These are phyloP conservation scores for Tolypeutes matacus DNA, from an alignment of 2,797 vertebrate genomes.

Conservation along the genomic window DNA sequence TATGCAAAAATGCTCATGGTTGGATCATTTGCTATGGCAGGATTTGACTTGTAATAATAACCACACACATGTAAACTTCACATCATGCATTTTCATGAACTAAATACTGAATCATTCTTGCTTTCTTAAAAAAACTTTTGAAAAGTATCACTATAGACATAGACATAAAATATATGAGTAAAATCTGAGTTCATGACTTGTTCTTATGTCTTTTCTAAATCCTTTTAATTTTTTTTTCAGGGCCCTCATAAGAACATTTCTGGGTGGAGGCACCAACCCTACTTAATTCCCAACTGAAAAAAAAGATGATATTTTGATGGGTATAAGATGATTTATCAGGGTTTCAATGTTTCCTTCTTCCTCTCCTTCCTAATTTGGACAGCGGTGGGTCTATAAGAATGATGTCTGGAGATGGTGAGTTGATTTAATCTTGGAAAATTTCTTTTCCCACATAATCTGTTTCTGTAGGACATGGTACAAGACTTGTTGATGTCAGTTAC, in stretches of 20 bases:
- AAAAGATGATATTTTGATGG: conserved; percentile 65
- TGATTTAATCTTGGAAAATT: conserved; percentile 76
- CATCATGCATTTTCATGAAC: conserved; percentile 10
- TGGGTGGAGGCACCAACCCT: not conserved
- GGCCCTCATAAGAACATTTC: conserved; percentile 24
- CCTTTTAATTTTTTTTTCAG: conserved; percentile 28
- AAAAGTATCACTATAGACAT: not conserved
- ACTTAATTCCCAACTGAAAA: conserved; percentile 61
- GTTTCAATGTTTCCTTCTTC: conserved; percentile 56
- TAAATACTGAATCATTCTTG: not conserved
- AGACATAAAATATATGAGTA: not conserved
- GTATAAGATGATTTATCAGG: conserved; percentile 67
- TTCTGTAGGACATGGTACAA: conserved; percentile 67
- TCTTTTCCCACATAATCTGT: conserved; percentile 70
- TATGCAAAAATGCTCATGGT: not conserved
- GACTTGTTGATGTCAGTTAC: conserved; percentile 76
- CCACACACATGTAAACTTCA: not conserved
- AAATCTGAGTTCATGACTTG: not conserved
- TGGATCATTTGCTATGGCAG: not conserved
- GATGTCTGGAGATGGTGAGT: conserved; percentile 77
- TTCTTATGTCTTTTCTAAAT: not conserved
- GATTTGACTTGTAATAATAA: conserved; percentile 1
- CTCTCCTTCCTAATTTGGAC: conserved; percentile 46
- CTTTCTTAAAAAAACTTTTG: not conserved
- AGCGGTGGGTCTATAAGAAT: not conserved